Base-by-base conservation (phyloP, 2,113 vertebrate genomes). In the Dolichotis patagonum region DNA sequence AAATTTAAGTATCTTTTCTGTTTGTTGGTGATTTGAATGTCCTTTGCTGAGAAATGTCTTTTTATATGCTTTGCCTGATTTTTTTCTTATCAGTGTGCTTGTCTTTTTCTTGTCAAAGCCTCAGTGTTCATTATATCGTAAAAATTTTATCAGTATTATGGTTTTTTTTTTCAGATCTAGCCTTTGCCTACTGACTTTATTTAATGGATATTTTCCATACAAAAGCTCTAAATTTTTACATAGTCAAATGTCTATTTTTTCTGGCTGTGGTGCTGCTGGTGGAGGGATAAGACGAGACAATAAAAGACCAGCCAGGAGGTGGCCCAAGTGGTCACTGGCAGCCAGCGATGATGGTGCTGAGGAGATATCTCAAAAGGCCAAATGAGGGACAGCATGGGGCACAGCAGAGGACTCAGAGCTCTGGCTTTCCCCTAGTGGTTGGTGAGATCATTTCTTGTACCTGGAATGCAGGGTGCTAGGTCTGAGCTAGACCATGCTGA, bases 91-190 rank as follows among this genome's bases (percentile, higher is more conserved):
- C 32, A 86, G 60, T 58, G 38, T 60, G 52, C 43, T 78, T 83
- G 17, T 83, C 43, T 90, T 84, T 89, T 87, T 87, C 35, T 88
- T 54, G 20, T 65, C 46, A 83, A 87, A 91, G n/a, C 86, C 71
- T 52, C 83, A 78, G 60, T 58, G 43, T 38, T 87, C 60, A 67
- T 52, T 54, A 22, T 30, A 71, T 9, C 5, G 49, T 81, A 81
- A 8, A 12, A 78, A 22, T 65, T 75, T 84, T 93, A 69, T 38
- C 41, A 86, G 24, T 38, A 67, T 80, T 84, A 38, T 8, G 10
- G 49, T 43, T 65, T 93, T 65, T 43, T 65, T 93, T 65, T 82
- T 56, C 38, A 46, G 32, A 82, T 22, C 20, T 10, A 82, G 62
- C 46, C 30, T 91, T 56, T 58, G 56, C 65, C 56, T 49, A 32